A percentile compares a stretch with the other conserved stretches of the same genome.
phyloP scores from a whole-genome alignment of 2,113 vertebrate species.

The Xerus inauris region DNA sequence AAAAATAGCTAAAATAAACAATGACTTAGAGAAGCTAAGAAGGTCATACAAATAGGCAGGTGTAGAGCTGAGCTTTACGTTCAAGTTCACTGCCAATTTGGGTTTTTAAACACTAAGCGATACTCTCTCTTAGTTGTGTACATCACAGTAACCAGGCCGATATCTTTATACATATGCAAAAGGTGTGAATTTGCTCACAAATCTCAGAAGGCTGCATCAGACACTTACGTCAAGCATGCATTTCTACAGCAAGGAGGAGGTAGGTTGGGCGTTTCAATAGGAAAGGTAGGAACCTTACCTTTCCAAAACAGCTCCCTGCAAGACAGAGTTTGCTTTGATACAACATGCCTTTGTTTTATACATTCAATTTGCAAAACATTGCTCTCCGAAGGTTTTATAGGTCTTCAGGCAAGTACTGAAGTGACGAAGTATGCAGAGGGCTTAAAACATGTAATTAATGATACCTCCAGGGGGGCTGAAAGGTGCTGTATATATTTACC shows the following conservation, averaged over 20 bases:
- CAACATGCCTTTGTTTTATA: conserved; percentile 48
- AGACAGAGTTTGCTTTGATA: conserved; percentile 7
- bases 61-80: neutral
- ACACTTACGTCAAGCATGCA: neutral
- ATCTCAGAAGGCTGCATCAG: neutral
- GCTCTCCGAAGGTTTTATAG: neutral
- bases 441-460: conserved; percentile 37
- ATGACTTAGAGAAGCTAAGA: neutral
- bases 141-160: neutral
- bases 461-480: neutral
- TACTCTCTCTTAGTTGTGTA: neutral
- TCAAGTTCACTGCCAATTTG: neutral
- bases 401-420: conserved; percentile 26
- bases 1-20: neutral
- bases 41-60: neutral
- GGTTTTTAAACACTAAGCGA: neutral
- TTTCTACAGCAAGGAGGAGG: conserved; percentile 24
- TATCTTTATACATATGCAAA: neutral
- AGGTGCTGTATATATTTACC: neutral
- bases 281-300: neutral
- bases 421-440: conserved; percentile 16
- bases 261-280: neutral
- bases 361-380: neutral
- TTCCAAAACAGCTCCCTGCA: neutral
- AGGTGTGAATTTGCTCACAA: neutral